These are phyloP conservation scores for Dendroctonus ponderosae DNA, from an alignment of 1,140 invertebrate species.

Conservation along the genomic window DNA sequence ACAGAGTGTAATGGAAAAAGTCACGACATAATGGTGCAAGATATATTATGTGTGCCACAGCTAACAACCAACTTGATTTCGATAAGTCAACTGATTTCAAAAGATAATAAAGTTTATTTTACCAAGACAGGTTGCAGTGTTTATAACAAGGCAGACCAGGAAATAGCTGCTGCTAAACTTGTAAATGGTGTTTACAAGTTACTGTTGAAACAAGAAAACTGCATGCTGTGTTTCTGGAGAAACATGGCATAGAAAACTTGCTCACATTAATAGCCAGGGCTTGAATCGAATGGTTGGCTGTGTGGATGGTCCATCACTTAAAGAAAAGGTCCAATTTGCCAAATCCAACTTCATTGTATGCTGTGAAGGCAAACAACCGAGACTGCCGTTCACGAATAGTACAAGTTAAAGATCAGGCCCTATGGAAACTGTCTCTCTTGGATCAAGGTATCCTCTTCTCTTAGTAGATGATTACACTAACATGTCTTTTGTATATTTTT, in stretches of 20 bases:
- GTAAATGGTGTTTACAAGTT: constrained; percentile 5
- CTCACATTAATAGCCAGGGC: constrained; percentile 24
- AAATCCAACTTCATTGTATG: constrained; percentile 25
- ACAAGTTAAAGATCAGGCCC: constrained; percentile 30
- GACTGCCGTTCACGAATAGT: constrained; percentile 28
- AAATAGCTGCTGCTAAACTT: constrained; percentile 17
- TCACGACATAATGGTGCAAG: too few relatives aligned
- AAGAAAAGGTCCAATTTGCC: constrained; percentile 6
- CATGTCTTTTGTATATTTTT: constrained; percentile 44
- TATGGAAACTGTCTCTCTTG: constrained; percentile 33
- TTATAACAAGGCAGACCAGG: too few relatives aligned
- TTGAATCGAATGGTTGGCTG: constrained; percentile 25
- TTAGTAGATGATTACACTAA: constrained; percentile 49
- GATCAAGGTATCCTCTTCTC: constrained; percentile 48
- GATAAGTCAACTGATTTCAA: too few relatives aligned
- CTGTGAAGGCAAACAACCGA: constrained; percentile 32
- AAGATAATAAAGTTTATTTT: too few relatives aligned
- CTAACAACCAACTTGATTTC: too few relatives aligned
- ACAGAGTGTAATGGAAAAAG: too few relatives aligned
- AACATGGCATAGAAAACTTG: constrained; percentile 34
- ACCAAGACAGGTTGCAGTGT: too few relatives aligned
- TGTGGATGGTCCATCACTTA: constrained; percentile 12
- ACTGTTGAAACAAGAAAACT: constrained; percentile 22
- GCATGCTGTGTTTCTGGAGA: constrained; percentile 16
- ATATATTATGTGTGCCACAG: too few relatives aligned